Base-by-base conservation (phyloP, 2,113 vertebrate species). In the Galbula dea region DNA sequence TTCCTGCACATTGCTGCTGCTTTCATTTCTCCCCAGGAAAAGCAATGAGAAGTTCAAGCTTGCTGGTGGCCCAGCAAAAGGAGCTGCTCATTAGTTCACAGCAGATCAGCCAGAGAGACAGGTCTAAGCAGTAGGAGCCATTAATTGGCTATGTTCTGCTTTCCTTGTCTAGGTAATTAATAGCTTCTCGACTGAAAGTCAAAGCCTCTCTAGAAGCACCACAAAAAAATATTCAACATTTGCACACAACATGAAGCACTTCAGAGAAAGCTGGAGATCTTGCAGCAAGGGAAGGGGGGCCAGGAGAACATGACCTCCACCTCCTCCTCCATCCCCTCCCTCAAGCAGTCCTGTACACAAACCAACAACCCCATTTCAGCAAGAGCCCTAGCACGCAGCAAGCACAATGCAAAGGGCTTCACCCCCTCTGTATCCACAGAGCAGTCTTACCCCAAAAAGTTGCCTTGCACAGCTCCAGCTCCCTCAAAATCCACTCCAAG, bases 141-240 rank as follows among this genome's bases (percentile, higher is more conserved):
- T 86, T 91, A 96, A 95, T 77, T 89, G 91, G 79, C 11, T 29
- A 55, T 6, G 72, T 72, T 89, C 91, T 83, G 89, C 93, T 92
- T 59, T 89, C 77, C 95, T 63, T 62, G 82, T 52, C 87, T 43
- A 71, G 78, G 85, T 94, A 94, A 95, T 95, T 95, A 96, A 95
- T 67, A 94, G 91, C 91, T 95, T 34, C 84, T 59, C 89, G 92
- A 95, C 81, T 92, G 83, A 89, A 94, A 94, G 89, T 88, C 94
- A 96, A 94, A 95, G 84, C 51, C 89, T 91, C 89, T 92, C 89
- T 21, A 63, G 84, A 91, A 89, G 84, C 78, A 96, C 59, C 30
- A n/a, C n/a, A 67, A 61, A 95, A 93, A 74, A 32, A 37, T 11
- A n/a, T 58, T 48, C 48, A 39, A 0, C 34, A 29, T 76, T 80